A percentile compares a stretch with the other conserved stretches of the same genome.
These are phyloP conservation scores for Phymastichus coffea DNA, from an alignment of 1,140 invertebrate species.

Conservation along the genomic window DNA sequence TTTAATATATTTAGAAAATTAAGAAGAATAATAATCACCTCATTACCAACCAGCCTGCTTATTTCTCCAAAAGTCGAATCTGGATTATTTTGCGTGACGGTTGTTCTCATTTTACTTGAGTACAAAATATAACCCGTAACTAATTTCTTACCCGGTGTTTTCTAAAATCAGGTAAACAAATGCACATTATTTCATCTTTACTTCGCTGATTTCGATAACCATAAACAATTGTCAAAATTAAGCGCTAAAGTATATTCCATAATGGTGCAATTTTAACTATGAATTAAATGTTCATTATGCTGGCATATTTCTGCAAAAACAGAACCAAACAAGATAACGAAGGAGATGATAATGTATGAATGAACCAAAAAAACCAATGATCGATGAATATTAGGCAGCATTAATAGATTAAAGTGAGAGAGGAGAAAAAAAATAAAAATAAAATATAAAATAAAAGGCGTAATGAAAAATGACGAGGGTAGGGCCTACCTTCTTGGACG, in stretches of 20 bases:
- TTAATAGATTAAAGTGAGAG: no score
- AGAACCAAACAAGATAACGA: conserved; percentile 20
- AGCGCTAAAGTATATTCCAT: no score
- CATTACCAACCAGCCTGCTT: conserved; percentile 93
- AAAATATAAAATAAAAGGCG: conserved; percentile 36
- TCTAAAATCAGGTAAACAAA: conserved; percentile 63
- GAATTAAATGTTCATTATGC: conserved; percentile 49
- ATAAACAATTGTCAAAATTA: no score
- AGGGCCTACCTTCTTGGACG: conserved; percentile 57
- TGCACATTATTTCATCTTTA: no score
- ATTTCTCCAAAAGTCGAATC: conserved; percentile 96
- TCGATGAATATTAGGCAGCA: no score
- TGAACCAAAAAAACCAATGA: conserved; percentile 12
- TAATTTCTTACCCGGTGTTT: conserved; percentile 80
- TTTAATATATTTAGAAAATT: not conserved
- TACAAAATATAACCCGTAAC: conserved; percentile 98
- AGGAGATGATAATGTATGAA: no score
- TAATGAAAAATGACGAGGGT: conserved; percentile 39
- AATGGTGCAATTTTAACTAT: conserved; percentile 13
- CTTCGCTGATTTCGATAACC: no score
- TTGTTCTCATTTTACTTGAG: conserved; percentile 92
- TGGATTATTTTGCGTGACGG: conserved; percentile 86
- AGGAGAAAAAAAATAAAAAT: conserved; percentile 34
- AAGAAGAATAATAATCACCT: conserved; percentile 59
- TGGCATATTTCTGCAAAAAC: conserved; percentile 55